Percentiles rank a stretch among this genome's conserved stretches.
phyloP scores from a whole-genome alignment of 2,888 invertebrate genomes.

The Mystacides longicornis region DNA sequence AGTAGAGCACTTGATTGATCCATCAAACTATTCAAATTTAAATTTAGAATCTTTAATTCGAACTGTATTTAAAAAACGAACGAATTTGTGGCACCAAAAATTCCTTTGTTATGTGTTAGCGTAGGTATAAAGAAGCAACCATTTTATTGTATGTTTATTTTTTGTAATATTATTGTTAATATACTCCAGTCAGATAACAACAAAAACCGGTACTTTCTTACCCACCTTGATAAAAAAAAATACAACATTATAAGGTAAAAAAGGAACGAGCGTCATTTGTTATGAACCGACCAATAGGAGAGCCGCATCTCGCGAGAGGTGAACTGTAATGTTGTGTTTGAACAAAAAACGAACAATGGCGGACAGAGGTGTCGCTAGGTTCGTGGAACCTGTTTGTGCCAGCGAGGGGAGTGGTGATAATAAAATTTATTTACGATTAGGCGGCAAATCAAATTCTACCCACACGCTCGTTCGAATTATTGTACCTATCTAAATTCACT shows the following conservation, averaged over 20 bases:
- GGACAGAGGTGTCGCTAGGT: not conserved
- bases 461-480: too few species aligned
- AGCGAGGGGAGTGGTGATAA: too few species aligned
- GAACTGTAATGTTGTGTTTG: not conserved
- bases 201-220: slow-evolving; percentile 14
- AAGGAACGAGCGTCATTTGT: slow-evolving; percentile 17
- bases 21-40: too few species aligned
- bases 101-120: not conserved
- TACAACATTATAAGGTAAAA: not conserved
- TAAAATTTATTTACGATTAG: too few species aligned
- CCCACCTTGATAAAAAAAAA: too few species aligned
- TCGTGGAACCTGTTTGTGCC: not conserved
- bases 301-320: slow-evolving; percentile 6
- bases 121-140: not conserved
- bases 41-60: too few species aligned
- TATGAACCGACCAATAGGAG: slow-evolving; percentile 9
- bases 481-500: too few species aligned
- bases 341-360: slow-evolving; percentile 4
- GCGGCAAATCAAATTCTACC: too few species aligned
- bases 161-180: slow-evolving; percentile 2
- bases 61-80: too few species aligned
- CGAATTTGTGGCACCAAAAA: too few species aligned
- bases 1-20: too few species aligned
- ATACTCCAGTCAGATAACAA: not conserved
- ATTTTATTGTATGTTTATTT: not conserved